phyloP scores from a whole-genome alignment of 1,140 invertebrate species.

The Anoplolepis gracilipes region DNA sequence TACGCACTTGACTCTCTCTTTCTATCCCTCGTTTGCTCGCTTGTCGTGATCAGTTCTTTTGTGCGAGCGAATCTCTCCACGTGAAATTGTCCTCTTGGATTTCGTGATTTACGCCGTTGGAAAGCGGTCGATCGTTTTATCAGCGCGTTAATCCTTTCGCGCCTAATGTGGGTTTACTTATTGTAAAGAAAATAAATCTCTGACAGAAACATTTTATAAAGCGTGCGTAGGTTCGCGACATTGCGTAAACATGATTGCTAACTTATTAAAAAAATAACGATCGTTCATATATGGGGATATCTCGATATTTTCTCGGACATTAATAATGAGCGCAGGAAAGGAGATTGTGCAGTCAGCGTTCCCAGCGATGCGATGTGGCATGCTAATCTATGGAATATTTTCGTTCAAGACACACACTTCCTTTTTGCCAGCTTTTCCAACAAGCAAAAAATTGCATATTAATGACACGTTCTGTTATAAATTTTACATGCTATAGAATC shows the following conservation, averaged over 20 bases:
- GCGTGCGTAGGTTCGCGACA: neutral
- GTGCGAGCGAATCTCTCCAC: conserved; percentile 41
- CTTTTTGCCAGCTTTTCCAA: neutral
- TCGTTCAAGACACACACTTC: conserved; percentile 14
- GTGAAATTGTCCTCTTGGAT: conserved; percentile 41
- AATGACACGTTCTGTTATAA: neutral
- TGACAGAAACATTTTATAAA: conserved; percentile 30
- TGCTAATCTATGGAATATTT: conserved; percentile 23
- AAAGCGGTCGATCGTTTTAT: conserved; percentile 18
- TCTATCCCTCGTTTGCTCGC: neutral
- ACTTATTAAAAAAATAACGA: conserved; percentile 37
- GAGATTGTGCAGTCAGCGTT: conserved; percentile 23
- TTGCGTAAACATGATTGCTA: conserved; percentile 42
- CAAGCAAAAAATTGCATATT: neutral
- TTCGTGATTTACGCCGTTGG: conserved; percentile 54
- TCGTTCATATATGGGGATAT: conserved; percentile 21
- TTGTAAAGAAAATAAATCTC: conserved; percentile 24
- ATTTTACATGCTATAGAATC: neutral
- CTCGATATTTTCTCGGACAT: conserved; percentile 29
- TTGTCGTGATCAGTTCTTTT: conserved; percentile 9
- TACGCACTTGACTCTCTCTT: neutral
- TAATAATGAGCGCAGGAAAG: conserved; percentile 28
- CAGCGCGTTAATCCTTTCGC: conserved; percentile 40
- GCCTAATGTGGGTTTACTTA: conserved; percentile 23
- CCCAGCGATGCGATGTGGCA: neutral